A percentile compares a stretch with the other conserved stretches of the same genome.
These are phyloP conservation scores for Meloidogyne hapla DNA, from an alignment of 1,140 invertebrate species.

Conservation along the genomic window DNA sequence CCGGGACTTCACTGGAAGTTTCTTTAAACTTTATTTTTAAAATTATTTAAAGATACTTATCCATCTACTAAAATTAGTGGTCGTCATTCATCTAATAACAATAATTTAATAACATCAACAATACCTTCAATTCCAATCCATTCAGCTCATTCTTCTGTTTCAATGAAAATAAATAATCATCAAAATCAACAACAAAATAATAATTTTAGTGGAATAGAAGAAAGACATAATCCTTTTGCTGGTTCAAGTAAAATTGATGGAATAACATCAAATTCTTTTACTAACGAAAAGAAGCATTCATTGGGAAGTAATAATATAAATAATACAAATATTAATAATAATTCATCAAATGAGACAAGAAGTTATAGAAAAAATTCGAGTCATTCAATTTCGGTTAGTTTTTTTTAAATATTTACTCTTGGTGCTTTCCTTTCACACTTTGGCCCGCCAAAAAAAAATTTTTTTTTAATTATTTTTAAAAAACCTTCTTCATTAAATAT, in stretches of 20 bases:
- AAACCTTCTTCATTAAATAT: constrained; percentile 43
- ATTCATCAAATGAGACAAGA: background rate
- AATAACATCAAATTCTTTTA: background rate
- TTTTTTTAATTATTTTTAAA: background rate
- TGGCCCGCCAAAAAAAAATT: background rate
- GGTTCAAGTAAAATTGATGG: background rate
- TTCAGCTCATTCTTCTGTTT: constrained; percentile 14
- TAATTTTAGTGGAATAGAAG: background rate
- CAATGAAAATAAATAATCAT: constrained; percentile 1
- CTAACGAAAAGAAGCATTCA: background rate
- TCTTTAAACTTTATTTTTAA: too few relatives aligned
- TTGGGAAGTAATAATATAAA: background rate
- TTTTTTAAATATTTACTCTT: background rate
- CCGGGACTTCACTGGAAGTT: too few relatives aligned
- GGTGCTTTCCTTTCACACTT: too few relatives aligned
- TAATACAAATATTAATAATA: background rate
- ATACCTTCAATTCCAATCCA: background rate
- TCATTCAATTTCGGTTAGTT: background rate
- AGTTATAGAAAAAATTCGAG: background rate
- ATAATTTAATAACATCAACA: background rate
- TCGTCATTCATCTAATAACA: background rate
- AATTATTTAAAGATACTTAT: constrained; percentile 17
- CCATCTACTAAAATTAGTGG: constrained; percentile 17
- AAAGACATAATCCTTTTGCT: background rate
- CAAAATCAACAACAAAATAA: background rate